Evolutionary conservation across 2,113 vertebrate species (phyloP), one percentile per base, ranked within the genome.

Genomic region (Baryphthengus martii): DNA sequence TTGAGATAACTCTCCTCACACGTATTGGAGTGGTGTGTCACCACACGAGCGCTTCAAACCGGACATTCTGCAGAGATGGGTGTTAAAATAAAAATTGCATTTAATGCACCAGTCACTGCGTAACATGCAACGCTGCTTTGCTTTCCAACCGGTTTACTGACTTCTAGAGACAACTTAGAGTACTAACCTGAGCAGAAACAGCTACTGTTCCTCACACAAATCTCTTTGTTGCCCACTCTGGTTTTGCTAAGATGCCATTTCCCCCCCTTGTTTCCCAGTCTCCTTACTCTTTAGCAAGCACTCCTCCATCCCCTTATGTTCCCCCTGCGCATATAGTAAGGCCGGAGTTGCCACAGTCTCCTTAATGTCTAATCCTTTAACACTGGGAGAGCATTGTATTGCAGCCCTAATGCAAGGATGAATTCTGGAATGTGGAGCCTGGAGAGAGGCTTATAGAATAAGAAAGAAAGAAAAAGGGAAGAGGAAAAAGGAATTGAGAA

Each of bases 321-420:
- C 92, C 89, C 95, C 76, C 92, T 95, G 77, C 58, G 90, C 95
- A 80, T 83, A 93, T 92, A 96, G 96, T 55, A 95, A 97, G 93
- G 84, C 96, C 88, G 94, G 91, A 97, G 96, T 97, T 97, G 96
- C 96, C 95, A 97, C 97, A 98, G 97, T 97, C 98, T 98, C 98
- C 96, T 98, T 97, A 96, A 97, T 97, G 96, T 97, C 97, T 98
- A 98, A 98, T 98, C 98, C 98, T 96, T 97, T 95, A 97, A 98
- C 97, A 97, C 98, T 98, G 97, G 97, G 97, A 96, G 97, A 96
- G 97, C 98, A 98, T 98, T 98, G 97, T 98, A 77, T 96, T 89
- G 86, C 96, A 96, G 96, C 91, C 88, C 96, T 96, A 97, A 97
- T 97, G 95, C 93, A 97, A 97, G 97, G 98, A 98, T 98, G 97